Evolutionary conservation across 1,140 invertebrate genomes (phyloP).

Genomic region (Lysiphlebus fabarum): DNA sequence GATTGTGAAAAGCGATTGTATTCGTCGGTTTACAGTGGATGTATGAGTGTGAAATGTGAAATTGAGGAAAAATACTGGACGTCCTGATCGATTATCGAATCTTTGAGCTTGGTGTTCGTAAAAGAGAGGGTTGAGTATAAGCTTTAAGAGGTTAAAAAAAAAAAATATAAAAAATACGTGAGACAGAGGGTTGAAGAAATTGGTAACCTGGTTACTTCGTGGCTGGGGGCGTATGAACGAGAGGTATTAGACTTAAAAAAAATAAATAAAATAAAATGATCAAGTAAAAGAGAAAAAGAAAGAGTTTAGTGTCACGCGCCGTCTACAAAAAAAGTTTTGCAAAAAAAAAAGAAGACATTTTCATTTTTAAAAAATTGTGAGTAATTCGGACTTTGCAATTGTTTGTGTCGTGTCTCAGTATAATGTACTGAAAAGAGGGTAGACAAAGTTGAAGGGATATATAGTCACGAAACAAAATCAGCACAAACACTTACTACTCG

Average conservation of each 20-base stretch:
- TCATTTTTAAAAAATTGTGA: background rate
- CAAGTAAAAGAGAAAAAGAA: background rate
- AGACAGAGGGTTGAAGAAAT: background rate
- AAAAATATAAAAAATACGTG: background rate
- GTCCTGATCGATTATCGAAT: constrained; percentile 23
- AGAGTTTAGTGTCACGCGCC: background rate
- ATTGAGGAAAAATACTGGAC: constrained; percentile 1
- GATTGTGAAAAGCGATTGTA: constrained; percentile 16
- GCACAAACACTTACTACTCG: too few species aligned
- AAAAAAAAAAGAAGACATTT: background rate
- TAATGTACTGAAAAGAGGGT: background rate
- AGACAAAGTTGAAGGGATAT: too few species aligned
- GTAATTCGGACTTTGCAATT: constrained; percentile 8
- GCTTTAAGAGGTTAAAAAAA: background rate
- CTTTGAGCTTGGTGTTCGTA: background rate
- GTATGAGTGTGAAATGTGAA: background rate
- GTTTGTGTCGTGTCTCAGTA: background rate
- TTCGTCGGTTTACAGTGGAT: constrained; percentile 5
- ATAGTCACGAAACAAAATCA: too few species aligned
- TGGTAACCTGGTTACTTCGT: constrained; percentile 7
- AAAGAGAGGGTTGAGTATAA: too few species aligned
- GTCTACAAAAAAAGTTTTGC: background rate
- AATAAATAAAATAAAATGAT: background rate
- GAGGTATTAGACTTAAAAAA: background rate
- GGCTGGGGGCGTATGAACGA: background rate